A percentile compares a stretch with the other conserved stretches of the same genome.
These are phyloP conservation scores for Rhynchophorus ferrugineus DNA, from an alignment of 1,140 invertebrate genomes.

Conservation along the genomic window DNA sequence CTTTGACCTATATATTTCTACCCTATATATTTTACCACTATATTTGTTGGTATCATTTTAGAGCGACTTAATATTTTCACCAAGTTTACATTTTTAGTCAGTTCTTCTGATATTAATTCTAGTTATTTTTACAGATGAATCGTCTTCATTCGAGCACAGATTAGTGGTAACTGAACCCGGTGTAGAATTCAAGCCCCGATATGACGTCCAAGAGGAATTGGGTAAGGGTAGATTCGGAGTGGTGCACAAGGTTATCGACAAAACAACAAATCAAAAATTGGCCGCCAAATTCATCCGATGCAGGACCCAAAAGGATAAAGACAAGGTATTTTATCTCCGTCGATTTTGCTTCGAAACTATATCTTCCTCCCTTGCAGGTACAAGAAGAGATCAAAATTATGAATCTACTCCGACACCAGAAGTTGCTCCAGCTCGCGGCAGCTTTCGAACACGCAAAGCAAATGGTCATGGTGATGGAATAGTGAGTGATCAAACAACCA, in stretches of 20 bases:
- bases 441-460: constrained; percentile 81
- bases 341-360: neutral
- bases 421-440: constrained; percentile 78
- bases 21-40: too few relatives aligned
- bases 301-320: constrained; percentile 70
- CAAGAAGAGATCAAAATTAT: constrained; percentile 88
- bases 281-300: constrained; percentile 90
- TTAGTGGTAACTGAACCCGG: constrained; percentile 44
- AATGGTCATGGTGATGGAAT: constrained; percentile 89
- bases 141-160: constrained; percentile 32
- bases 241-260: constrained; percentile 69
- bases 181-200: constrained; percentile 51
- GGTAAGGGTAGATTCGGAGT: constrained; percentile 75
- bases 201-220: constrained; percentile 63
- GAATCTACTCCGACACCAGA: constrained; percentile 83
- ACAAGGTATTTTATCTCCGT: constrained; percentile 48
- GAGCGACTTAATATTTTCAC: too few relatives aligned
- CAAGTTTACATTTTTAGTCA: too few relatives aligned
- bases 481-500: constrained; percentile 60
- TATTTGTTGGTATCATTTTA: too few relatives aligned
- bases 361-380: constrained; percentile 36
- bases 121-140: constrained; percentile 31
- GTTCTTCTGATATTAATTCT: too few relatives aligned
- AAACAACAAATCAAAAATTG: constrained; percentile 56
- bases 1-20: too few relatives aligned